Evolutionary conservation across 2,797 vertebrate species (phyloP).

Genomic region (Chelidonichthys spinosus): DNA sequence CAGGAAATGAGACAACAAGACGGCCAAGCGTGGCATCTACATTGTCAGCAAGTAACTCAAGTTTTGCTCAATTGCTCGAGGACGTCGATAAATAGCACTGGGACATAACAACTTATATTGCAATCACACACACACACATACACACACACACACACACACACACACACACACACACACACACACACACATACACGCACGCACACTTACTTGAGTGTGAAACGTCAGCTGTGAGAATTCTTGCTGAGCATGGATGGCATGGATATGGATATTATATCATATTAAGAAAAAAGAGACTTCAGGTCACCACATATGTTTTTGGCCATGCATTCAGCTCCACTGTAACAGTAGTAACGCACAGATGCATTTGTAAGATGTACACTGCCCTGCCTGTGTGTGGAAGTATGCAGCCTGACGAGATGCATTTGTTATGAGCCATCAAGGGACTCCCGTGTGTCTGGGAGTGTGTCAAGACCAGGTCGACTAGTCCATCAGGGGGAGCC

Average conservation of each 20-base stretch:
- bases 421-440: slow-evolving; percentile 20
- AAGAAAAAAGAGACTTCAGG: slow-evolving; percentile 8
- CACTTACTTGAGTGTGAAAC: slow-evolving; percentile 3
- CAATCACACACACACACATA: too few species aligned
- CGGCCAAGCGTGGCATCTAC: too few species aligned
- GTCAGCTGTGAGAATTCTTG: slow-evolving; percentile 23
- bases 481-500: slow-evolving; percentile 1
- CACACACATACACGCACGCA: not conserved
- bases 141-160: not conserved
- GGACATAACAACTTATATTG: too few species aligned
- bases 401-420: too few species aligned
- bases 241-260: not conserved
- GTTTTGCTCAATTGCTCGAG: too few species aligned
- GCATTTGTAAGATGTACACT: not conserved
- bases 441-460: not conserved
- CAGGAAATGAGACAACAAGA: not conserved
- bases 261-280: slow-evolving; percentile 19
- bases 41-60: too few species aligned
- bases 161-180: not conserved
- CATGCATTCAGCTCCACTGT: slow-evolving; percentile 9
- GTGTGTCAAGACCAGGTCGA: not conserved
- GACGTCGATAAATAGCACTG: too few species aligned
- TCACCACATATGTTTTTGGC: slow-evolving; percentile 11
- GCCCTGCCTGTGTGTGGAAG: not conserved
- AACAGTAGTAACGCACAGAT: slow-evolving; percentile 32